Conservation (phyloP, 1,140 invertebrate genomes). For the Mesaphorura yosii region DNA sequence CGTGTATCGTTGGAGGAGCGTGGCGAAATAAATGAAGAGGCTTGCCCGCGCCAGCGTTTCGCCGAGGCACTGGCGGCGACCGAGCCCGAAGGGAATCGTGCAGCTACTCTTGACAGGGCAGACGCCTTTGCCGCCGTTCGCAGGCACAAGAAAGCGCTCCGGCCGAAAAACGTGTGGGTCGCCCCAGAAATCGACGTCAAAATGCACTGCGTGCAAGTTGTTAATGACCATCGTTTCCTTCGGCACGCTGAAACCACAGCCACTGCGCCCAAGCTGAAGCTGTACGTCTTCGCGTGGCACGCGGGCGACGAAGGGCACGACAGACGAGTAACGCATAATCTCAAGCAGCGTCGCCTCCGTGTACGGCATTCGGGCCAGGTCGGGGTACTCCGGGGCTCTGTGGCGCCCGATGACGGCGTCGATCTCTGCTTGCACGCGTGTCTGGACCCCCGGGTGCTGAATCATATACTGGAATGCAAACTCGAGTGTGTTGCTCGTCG, state of each 20-base stretch:
- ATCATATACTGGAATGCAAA: conserved; percentile 42
- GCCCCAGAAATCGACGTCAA: conserved; percentile 33
- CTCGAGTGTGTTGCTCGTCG: conserved; percentile 31
- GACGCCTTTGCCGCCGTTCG: no score
- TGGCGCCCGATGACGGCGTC: conserved; percentile 34
- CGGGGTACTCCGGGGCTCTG: conserved; percentile 19
- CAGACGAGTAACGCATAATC: conserved; percentile 62
- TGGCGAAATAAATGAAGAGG: neutral
- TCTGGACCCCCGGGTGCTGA: conserved; percentile 39
- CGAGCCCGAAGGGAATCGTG: neutral
- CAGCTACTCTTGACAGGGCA: no score
- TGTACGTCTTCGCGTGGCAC: conserved; percentile 37
- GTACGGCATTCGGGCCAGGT: conserved; percentile 55
- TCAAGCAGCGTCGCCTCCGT: conserved; percentile 64
- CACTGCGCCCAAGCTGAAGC: no score
- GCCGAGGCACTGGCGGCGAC: neutral
- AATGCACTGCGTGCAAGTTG: conserved; percentile 32
- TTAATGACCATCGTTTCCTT: neutral
- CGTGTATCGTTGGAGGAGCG: neutral
- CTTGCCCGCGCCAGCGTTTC: neutral
- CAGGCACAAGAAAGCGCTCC: conserved; percentile 28
- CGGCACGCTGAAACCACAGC: neutral
- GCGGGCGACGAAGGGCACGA: conserved; percentile 64
- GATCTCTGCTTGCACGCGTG: conserved; percentile 40
- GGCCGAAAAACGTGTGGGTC: conserved; percentile 35